Base-by-base conservation (phyloP, 1,140 invertebrate species). In the Solenopsis invicta region DNA sequence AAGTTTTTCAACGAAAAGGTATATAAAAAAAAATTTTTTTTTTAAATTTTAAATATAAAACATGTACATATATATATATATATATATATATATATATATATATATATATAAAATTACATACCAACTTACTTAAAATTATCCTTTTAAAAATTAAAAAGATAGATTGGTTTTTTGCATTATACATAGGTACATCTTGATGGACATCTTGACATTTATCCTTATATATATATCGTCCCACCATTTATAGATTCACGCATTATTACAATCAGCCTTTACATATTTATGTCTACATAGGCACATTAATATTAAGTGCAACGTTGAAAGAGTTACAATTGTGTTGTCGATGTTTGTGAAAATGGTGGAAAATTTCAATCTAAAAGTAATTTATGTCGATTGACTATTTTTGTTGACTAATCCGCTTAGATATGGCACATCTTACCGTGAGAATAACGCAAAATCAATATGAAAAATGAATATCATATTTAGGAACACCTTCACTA, bases 41-140 rank as follows among this genome's bases (percentile, higher is more conserved):
- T 67, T 61, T 16, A 4, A 41, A 1, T 16, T 48, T 48, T n/a
- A 6, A 71, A 24, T 48, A 4, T 48, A 48, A 71, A 66, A 71
- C 16, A 34, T 37, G 0, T 69, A n/a, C n/a, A n/a, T n/a, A n/a
- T n/a, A n/a, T n/a, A n/a, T n/a, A n/a, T n/a, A n/a, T n/a, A n/a
- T n/a, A n/a, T n/a, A n/a, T n/a, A n/a, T n/a, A n/a, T n/a, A n/a
- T n/a, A n/a, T n/a, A n/a, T n/a, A n/a, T n/a, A n/a, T n/a, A n/a
- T n/a, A n/a, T n/a, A n/a, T n/a, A n/a, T n/a, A 45, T 21, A 45
- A 67, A 21, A 67, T 69, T 48, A 71, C 2, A 71, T 24, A 48
- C 3, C 0, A 24, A 24, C 4, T 69, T 69, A 45, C 41, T 41
- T 41, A 64, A 64, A 48, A 48, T 67, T 24, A 0, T 6, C 12